Evolutionary conservation across 1,140 invertebrate species (phyloP).

Genomic region (Drosophila varians): DNA sequence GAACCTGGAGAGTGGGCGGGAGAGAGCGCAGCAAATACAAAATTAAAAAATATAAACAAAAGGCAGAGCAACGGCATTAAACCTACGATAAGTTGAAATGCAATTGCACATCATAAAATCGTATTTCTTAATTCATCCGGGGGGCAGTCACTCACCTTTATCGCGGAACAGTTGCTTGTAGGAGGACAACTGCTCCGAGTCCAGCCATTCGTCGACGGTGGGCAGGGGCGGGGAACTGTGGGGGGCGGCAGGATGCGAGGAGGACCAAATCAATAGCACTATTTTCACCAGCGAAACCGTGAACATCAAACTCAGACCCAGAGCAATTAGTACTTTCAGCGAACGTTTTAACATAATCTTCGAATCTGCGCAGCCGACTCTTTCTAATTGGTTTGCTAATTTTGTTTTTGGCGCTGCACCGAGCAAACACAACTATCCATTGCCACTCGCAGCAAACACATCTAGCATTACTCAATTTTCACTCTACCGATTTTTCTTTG

Average conservation of each 20-base stretch:
- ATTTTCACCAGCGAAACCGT: conserved; percentile 79
- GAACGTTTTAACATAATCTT: conserved; percentile 76
- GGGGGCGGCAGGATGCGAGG: conserved; percentile 50
- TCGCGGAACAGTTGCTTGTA: conserved; percentile 88
- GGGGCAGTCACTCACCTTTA: conserved; percentile 86
- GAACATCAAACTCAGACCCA: conserved; percentile 82
- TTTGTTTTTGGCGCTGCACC: conserved; percentile 6
- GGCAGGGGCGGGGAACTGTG: conserved; percentile 24
- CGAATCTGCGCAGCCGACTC: conserved; percentile 12
- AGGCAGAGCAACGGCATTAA: conserved; percentile 5
- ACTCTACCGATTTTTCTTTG: not conserved
- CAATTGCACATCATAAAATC: not conserved
- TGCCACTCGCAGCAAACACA: conserved; percentile 15
- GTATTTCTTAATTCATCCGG: conserved; percentile 15
- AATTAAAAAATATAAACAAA: conserved; percentile 41
- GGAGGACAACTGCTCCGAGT: conserved; percentile 87
- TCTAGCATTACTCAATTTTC: conserved; percentile 16
- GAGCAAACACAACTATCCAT: conserved; percentile 1
- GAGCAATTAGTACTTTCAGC: conserved; percentile 70
- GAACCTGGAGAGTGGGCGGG: not conserved
- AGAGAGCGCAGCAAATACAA: conserved; percentile 16
- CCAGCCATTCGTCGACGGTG: conserved; percentile 88
- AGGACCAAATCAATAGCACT: conserved; percentile 78
- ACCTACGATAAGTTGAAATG: conserved; percentile 11
- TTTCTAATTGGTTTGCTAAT: conserved; percentile 12